Conservation (phyloP, 2,113 vertebrate species). For the Garra rufa region DNA sequence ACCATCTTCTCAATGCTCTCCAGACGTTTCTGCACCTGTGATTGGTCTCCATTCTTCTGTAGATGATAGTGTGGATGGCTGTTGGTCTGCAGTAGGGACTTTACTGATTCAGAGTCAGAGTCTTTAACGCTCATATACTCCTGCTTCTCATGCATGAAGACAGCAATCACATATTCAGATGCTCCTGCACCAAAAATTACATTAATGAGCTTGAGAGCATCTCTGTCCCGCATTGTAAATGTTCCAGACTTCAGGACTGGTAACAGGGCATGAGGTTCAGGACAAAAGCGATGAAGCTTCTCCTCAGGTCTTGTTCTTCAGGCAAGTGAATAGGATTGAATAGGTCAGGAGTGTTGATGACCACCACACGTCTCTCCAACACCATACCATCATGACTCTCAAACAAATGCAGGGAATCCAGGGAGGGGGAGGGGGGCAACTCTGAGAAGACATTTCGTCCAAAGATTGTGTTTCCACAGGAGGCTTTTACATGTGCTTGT, state of each 20-base stretch:
- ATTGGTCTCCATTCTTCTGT: constrained; percentile 12
- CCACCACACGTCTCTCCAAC: background rate
- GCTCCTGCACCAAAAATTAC: constrained; percentile 1
- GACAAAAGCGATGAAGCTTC: background rate
- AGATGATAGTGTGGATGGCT: background rate
- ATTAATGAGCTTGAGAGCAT: background rate
- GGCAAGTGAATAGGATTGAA: background rate
- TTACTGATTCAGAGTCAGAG: background rate
- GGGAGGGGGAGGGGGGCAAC: background rate
- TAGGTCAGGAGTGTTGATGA: constrained; percentile 16
- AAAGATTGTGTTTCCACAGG: constrained; percentile 2
- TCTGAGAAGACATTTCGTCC: background rate
- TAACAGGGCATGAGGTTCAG: constrained; percentile 29
- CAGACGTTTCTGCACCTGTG: constrained; percentile 5
- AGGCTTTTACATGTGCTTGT: background rate
- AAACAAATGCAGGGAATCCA: background rate
- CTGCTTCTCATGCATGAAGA: constrained; percentile 23
- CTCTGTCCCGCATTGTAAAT: background rate
- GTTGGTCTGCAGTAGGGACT: background rate
- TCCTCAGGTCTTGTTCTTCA: background rate
- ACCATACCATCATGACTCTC: background rate
- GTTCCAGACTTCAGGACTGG: background rate
- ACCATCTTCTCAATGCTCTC: background rate
- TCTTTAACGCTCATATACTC: background rate
- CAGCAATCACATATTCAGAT: background rate